These are phyloP conservation scores for Microcebus murinus DNA, from an alignment of 2,113 vertebrate genomes.

Conservation along the genomic window DNA sequence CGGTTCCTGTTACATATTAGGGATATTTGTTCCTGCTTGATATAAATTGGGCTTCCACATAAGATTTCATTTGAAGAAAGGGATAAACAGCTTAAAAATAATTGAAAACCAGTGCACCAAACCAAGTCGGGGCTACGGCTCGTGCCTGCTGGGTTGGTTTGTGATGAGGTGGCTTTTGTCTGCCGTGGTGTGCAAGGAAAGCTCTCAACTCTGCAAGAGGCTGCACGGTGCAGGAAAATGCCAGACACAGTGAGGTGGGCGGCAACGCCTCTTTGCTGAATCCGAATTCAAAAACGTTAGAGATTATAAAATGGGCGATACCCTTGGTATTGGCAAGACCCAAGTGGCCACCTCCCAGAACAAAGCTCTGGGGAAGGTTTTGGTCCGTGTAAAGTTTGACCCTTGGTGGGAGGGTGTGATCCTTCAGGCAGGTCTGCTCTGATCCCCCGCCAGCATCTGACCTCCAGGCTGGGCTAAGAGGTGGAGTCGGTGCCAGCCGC, in stretches of 20 bases:
- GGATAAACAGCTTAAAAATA: slow-evolving; percentile 60
- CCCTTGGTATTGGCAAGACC: neutral
- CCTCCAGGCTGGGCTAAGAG: neutral
- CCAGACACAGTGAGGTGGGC: accelerated
- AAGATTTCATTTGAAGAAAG: slow-evolving; percentile 41
- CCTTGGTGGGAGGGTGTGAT: accelerated
- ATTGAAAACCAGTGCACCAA: slow-evolving; percentile 47
- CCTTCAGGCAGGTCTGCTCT: neutral
- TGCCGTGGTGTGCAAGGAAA: accelerated
- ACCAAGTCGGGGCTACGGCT: neutral
- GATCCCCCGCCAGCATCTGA: neutral
- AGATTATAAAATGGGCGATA: neutral
- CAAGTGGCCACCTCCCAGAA: neutral
- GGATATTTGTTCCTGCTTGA: slow-evolving; percentile 6
- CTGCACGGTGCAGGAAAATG: accelerated
- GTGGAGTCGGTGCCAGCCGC: neutral
- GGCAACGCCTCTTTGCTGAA: neutral
- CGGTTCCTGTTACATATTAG: neutral
- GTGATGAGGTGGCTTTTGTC: neutral
- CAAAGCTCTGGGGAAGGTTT: neutral
- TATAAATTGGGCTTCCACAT: neutral
- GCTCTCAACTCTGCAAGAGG: accelerated
- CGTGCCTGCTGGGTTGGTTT: neutral
- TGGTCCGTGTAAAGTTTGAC: neutral
- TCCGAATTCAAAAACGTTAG: neutral